Base-by-base conservation (phyloP, 2,113 vertebrate species). In the Dissostichus mawsoni region DNA sequence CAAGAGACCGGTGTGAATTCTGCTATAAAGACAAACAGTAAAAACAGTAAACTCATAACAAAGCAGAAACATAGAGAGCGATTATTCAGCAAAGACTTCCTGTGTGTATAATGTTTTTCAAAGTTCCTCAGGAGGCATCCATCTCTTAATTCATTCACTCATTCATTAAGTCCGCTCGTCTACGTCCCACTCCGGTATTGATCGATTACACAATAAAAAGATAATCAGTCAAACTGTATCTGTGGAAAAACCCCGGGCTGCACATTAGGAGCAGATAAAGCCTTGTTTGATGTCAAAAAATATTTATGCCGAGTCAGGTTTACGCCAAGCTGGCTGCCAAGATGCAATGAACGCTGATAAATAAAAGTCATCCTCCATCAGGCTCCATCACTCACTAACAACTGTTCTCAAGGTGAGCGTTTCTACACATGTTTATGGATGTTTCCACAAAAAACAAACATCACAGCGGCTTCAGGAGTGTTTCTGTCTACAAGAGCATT, bases 261-360 rank as follows among this genome's bases (percentile, higher is more conserved):
- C 12, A 47, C 50, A 67, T 76, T 65, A 76, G 47, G 18, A 47
- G 0, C 0, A 45, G 36, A 73, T 61, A 61, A 67, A 55, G 55
- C 56, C 36, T 66, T 72, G 47, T 61, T 67, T 66, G 8, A 82
- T 76, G 45, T 59, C 33, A 33, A 44, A 29, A 23, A 69, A 48
- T 23, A 66, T 71, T 61, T 23, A 66, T 82, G 47, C 53, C 29
- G 56, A 55, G 25, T 64, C 23, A 56, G 13, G 58, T 50, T 58
- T 64, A 81, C 10, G 1, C 36, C 48, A 50, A 65, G 65, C 50
- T 18, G 3, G 14, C 66, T 57, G 66, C 79, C 72, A 76, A 73
- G n/a, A 16, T 8, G 18, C 51, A 58, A 52, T 52, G 44, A 55
- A 51, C 57, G 65, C 18, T 75, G 65, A 81, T 41, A 14, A 48